Evolutionary conservation across 2,113 vertebrate genomes (phyloP).

Genomic region (Gobio gobio): DNA sequence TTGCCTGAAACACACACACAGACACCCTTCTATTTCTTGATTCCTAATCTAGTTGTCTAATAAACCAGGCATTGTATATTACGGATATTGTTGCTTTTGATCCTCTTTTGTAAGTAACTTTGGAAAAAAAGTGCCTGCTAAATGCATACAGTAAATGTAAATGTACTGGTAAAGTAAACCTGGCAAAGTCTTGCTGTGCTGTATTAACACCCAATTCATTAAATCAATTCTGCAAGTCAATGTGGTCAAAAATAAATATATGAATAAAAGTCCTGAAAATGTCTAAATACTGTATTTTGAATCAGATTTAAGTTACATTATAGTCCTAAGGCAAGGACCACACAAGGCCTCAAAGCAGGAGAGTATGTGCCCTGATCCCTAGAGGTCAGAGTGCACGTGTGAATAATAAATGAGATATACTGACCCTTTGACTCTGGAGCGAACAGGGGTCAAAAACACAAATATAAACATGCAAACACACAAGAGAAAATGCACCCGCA

Average conservation of each 20-base stretch:
- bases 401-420: slow-evolving; percentile 50
- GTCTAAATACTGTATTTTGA: background rate
- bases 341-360: background rate
- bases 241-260: too few relatives aligned
- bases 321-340: background rate
- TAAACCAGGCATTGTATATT: too few relatives aligned
- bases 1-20: too few relatives aligned
- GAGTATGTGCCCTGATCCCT: slow-evolving; percentile 4
- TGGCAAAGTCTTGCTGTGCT: background rate
- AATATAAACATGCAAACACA: background rate
- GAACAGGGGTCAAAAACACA: slow-evolving; percentile 9
- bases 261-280: too few relatives aligned
- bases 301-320: background rate
- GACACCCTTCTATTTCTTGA: too few relatives aligned
- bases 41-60: too few relatives aligned
- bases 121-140: too few relatives aligned
- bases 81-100: too few relatives aligned
- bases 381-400: slow-evolving; percentile 42
- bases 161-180: too few relatives aligned
- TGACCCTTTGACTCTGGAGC: slow-evolving; percentile 29
- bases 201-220: background rate
- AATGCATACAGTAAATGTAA: too few relatives aligned
- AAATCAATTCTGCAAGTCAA: too few relatives aligned
- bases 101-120: too few relatives aligned
- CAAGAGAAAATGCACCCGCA: background rate